These are phyloP conservation scores for Amazona vittata DNA, from an alignment of 2,113 vertebrate genomes.

Conservation along the genomic window DNA sequence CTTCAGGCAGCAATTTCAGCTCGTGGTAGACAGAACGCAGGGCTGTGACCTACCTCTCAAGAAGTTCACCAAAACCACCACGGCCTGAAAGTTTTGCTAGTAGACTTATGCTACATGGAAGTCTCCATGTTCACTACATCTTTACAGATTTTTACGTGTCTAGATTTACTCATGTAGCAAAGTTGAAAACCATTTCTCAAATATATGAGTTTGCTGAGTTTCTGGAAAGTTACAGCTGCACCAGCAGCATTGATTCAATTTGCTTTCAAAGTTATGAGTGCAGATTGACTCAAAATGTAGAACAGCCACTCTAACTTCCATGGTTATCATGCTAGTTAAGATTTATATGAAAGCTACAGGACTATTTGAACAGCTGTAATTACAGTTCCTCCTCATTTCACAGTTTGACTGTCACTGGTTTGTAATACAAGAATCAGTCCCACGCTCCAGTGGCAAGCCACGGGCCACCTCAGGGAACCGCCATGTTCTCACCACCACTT, in stretches of 20 bases:
- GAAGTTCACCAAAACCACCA: not conserved
- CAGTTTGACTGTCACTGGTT: rapidly evolving
- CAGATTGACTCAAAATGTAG: not conserved
- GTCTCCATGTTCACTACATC: not conserved
- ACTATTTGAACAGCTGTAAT: rapidly evolving
- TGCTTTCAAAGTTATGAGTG: rapidly evolving
- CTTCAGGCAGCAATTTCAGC: not conserved
- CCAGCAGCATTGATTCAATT: rapidly evolving
- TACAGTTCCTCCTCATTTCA: not conserved
- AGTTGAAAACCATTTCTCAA: not conserved
- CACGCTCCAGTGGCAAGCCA: rapidly evolving
- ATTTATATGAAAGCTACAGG: not conserved
- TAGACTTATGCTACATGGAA: rapidly evolving
- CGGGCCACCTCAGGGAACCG: not conserved
- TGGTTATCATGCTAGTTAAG: too few species aligned
- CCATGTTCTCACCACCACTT: not conserved
- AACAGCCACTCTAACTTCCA: rapidly evolving
- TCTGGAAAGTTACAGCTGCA: not conserved
- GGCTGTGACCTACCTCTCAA: not conserved
- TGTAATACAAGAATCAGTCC: rapidly evolving
- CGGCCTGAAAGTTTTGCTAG: rapidly evolving
- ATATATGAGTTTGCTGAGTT: rapidly evolving
- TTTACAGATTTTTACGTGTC: not conserved
- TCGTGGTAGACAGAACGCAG: rapidly evolving
- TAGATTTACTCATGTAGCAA: not conserved